Evolutionary conservation across 1,140 invertebrate genomes (phyloP).

Genomic region (Dolichoris vasculosae): DNA sequence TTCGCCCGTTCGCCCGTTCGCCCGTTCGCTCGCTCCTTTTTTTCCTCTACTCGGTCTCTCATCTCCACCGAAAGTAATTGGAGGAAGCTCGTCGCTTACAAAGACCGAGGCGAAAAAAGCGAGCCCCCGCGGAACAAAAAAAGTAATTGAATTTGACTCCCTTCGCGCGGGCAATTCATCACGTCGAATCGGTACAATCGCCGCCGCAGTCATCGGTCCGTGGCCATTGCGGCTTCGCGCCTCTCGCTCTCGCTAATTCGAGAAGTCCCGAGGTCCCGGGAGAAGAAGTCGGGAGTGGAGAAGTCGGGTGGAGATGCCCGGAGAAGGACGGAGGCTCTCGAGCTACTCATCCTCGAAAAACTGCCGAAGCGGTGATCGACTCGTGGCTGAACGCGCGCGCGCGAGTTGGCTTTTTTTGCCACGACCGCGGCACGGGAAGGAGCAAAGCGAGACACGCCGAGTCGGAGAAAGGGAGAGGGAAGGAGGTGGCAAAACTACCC

Average conservation of each 20-base stretch:
- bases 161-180: constrained; percentile 47
- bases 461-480: neutral
- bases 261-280: constrained; percentile 29
- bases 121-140: constrained; percentile 14
- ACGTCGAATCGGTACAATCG: constrained; percentile 37
- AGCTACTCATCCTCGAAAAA: neutral
- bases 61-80: constrained; percentile 30
- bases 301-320: neutral
- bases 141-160: constrained; percentile 51
- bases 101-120: constrained; percentile 13
- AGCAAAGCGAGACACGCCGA: neutral
- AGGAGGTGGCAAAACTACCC: constrained; percentile 3
- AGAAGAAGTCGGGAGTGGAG: neutral
- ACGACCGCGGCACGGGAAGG: neutral
- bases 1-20: neutral
- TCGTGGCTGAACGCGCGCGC: constrained; percentile 25
- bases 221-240: constrained; percentile 35
- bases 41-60: neutral
- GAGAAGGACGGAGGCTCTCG: neutral
- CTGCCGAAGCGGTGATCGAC: neutral
- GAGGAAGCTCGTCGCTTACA: constrained; percentile 40
- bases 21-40: neutral
- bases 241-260: constrained; percentile 50
- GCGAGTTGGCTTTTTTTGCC: constrained; percentile 22
- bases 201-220: constrained; percentile 20